A percentile compares a stretch with the other conserved stretches of the same genome.
Conservation (phyloP, 2,113 vertebrate genomes). For the Laterallus jamaicensis region DNA sequence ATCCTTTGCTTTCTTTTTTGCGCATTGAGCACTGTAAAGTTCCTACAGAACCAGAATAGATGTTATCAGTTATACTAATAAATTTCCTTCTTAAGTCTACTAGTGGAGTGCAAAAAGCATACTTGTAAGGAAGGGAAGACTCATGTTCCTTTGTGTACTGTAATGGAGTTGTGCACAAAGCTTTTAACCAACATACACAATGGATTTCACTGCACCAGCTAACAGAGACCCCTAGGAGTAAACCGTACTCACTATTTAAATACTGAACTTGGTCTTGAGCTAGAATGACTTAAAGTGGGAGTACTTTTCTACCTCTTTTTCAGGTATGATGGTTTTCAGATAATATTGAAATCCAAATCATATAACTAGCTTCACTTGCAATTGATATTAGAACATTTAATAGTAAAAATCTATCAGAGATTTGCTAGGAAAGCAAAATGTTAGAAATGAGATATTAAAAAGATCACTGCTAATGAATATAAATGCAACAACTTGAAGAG, state of each 20-base stretch:
- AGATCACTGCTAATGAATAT: not conserved
- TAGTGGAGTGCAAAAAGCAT: not conserved
- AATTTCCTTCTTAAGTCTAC: not conserved
- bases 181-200: not conserved
- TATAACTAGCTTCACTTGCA: not conserved
- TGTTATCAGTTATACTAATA: not conserved
- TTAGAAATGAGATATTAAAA: not conserved
- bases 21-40: not conserved
- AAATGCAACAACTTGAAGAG: not conserved
- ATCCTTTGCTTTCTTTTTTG: not conserved
- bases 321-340: not conserved
- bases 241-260: not conserved
- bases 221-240: not conserved
- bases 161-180: not conserved
- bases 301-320: not conserved
- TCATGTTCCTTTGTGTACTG: not conserved
- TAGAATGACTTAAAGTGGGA: not conserved
- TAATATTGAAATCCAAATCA: not conserved
- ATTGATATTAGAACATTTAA: not conserved
- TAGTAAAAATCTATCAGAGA: not conserved
- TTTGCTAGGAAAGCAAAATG: not conserved
- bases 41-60: not conserved
- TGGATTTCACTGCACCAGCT: not conserved
- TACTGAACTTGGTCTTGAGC: not conserved
- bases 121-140: not conserved